phyloP scores from a whole-genome alignment of 2,113 vertebrate genomes.

The Empidonax traillii region DNA sequence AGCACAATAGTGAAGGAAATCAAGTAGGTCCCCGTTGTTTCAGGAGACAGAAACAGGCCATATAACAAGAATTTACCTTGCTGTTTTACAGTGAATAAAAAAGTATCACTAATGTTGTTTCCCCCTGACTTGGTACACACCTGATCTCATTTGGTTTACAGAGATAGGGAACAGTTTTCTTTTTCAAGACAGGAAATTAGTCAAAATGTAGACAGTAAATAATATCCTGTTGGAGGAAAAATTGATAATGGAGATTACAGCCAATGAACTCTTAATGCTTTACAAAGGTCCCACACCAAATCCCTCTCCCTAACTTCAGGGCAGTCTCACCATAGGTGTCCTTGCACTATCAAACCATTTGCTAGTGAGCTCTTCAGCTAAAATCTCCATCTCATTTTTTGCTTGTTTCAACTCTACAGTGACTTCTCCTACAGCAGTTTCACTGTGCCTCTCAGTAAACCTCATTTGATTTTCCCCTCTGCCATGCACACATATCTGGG shows the following conservation, averaged over 20 bases:
- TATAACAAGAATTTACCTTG: not conserved
- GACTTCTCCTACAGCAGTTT: not conserved
- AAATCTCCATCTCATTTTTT: not conserved
- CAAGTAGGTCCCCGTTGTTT: not conserved
- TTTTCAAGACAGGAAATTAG: not conserved
- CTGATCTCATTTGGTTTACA: not conserved
- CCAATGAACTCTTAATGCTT: not conserved
- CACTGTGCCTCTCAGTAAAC: not conserved
- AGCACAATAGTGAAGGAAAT: not conserved
- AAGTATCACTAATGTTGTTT: not conserved
- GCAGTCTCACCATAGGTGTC: not conserved
- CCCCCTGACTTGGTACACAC: not conserved
- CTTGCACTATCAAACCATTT: not conserved
- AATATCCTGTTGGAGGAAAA: not conserved
- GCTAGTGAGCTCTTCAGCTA: not conserved
- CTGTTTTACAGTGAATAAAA: not conserved
- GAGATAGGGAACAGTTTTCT: not conserved
- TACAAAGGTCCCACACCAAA: not conserved
- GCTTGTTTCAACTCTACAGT: not conserved
- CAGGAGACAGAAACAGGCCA: not conserved
- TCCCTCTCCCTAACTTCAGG: not conserved
- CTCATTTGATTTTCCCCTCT: not conserved
- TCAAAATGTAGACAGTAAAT: not conserved
- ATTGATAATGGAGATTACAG: not conserved
- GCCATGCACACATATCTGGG: not conserved